Conservation (phyloP, 1,140 invertebrate species). For the Anoplolepis gracilipes region DNA sequence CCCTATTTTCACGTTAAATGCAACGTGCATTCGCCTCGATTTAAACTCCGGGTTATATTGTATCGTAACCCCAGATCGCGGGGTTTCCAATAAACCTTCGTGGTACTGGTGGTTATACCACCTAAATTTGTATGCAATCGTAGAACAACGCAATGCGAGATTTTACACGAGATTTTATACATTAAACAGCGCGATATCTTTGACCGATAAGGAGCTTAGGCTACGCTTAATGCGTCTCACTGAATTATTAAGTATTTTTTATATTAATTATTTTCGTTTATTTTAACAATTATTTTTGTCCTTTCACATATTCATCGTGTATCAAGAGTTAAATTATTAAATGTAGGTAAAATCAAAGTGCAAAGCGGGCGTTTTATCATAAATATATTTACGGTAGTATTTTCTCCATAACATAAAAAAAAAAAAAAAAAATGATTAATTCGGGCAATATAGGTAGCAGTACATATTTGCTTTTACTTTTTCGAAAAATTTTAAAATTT, state of each 20-base stretch:
- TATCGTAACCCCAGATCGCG: not conserved
- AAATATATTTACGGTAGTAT: not conserved
- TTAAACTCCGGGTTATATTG: not conserved
- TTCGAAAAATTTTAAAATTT: not conserved
- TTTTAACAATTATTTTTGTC: constrained; percentile 2
- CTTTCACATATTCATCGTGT: not conserved
- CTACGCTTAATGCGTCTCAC: not conserved
- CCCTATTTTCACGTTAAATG: not conserved
- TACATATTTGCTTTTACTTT: not conserved
- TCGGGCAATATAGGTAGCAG: not conserved
- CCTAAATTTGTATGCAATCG: constrained; percentile 4
- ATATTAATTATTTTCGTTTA: no score
- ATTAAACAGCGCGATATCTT: constrained; percentile 8
- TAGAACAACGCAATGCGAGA: not conserved
- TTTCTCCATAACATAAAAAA: no score
- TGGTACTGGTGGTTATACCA: not conserved
- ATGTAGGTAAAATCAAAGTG: not conserved
- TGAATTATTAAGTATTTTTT: constrained; percentile 33
- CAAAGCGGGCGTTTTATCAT: not conserved
- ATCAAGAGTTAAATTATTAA: not conserved
- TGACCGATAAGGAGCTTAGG: not conserved
- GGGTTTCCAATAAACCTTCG: not conserved
- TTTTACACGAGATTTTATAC: constrained; percentile 6
- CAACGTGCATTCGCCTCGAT: not conserved
- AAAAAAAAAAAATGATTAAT: no score